Evolutionary conservation across 2,888 invertebrate genomes (phyloP), one percentile per base, ranked within the genome.

Genomic region (Zygaena filipendulae): DNA sequence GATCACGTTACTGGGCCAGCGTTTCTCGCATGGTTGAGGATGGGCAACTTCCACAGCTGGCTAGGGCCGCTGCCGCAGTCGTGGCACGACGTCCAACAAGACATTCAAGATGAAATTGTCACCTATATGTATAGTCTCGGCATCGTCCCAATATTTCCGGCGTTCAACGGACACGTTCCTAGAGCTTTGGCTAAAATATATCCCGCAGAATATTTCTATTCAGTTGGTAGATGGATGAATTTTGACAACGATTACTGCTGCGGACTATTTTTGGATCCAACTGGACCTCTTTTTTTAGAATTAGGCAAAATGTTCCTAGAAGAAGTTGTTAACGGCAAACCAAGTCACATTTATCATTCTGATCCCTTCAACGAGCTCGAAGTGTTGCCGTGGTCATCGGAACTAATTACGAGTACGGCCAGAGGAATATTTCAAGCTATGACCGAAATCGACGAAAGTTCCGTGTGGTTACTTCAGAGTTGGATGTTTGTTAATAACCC

Each of bases 41-140:
- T 97, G 97, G 97, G 97, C 1, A 97, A 97, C 57, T 83, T 97
- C 2, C 86, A 90, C 29, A 90, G 90, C 1, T 97, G 92, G 90
- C 95, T 87, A 7, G 97, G 97, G 1, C 92, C 95, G 0, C 62
- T 96, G 7, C 81, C 87, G 0, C 49, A 80, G 10, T 69, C 81
- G 3, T 97, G 94, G 89, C 88, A 91, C 43, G 52, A 79, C 0
- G 60, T 79, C 14, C 91, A 92, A 38, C 59, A 87, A 25, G 43
- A 56, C 1, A 77, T 96, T 27, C 94, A 96, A 55, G 86, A 87
- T 44, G 60, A 72, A 42, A 90, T 96, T 18, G 67, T 95, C 6
- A 51, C 74, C 6, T 81, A 90, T 27, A 91, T 96, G 88, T 81
- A 89, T 32, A 70, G 82, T 13, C 82, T 97, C 3, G 97, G 97